These are phyloP conservation scores for Epicauta chinensis DNA, from an alignment of 1,140 invertebrate species.

Conservation along the genomic window DNA sequence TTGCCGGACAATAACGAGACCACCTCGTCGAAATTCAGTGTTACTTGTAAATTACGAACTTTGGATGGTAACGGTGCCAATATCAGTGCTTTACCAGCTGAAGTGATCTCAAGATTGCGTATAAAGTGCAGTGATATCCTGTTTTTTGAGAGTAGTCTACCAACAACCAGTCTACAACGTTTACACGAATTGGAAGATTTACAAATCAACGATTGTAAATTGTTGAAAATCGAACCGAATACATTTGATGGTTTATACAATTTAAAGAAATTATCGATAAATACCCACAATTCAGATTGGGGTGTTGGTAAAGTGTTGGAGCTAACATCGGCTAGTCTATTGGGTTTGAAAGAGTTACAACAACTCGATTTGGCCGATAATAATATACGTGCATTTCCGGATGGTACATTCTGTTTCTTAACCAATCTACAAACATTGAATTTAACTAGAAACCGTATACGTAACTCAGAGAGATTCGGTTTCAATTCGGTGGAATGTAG, in stretches of 20 bases:
- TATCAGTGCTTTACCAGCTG: constrained; percentile 55
- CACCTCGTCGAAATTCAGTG: constrained; percentile 46
- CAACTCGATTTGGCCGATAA: constrained; percentile 74
- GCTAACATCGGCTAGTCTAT: constrained; percentile 58
- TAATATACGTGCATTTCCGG: constrained; percentile 63
- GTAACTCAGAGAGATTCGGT: constrained; percentile 65
- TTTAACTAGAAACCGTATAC: constrained; percentile 73
- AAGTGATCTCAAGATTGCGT: constrained; percentile 60
- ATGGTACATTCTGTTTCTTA: constrained; percentile 68
- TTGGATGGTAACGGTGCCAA: constrained; percentile 58
- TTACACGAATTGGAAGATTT: constrained; percentile 67
- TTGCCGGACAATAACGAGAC: constrained; percentile 54
- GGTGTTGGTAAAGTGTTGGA: constrained; percentile 64
- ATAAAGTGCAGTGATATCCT: constrained; percentile 72
- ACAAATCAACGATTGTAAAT: constrained; percentile 70
- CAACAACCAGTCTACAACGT: constrained; percentile 63
- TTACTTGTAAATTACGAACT: constrained; percentile 62
- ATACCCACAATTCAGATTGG: constrained; percentile 72
- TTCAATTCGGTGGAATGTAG: constrained; percentile 50
- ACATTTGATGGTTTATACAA: constrained; percentile 71
- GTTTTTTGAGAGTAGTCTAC: constrained; percentile 71
- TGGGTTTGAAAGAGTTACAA: constrained; percentile 68
- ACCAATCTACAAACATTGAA: constrained; percentile 75
- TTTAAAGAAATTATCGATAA: constrained; percentile 65
- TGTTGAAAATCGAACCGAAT: constrained; percentile 65